Conservation (phyloP, 2,113 vertebrate genomes). For the Indri indri region DNA sequence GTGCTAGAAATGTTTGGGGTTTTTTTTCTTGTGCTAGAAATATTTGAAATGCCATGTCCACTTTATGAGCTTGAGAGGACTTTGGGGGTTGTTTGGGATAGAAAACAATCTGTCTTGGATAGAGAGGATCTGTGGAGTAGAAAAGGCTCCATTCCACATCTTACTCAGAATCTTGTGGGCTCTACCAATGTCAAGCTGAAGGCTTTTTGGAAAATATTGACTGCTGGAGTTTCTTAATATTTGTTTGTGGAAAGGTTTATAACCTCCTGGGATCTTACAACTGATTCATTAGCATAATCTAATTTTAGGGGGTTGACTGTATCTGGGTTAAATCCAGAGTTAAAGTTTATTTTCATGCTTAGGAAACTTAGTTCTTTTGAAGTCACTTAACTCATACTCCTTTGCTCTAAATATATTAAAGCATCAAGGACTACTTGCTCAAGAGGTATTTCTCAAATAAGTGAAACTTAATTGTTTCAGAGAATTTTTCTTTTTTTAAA, state of each 20-base stretch:
- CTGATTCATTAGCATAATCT: background rate
- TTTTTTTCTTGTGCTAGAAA: background rate
- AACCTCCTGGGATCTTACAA: background rate
- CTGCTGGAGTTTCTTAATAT: background rate
- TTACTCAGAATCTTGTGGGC: background rate
- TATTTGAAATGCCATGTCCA: background rate
- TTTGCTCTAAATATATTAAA: background rate
- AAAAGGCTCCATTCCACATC: too few relatives aligned
- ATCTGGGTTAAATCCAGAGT: background rate
- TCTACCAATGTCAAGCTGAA: background rate
- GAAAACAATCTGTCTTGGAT: background rate
- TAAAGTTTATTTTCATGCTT: background rate
- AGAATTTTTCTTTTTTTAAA: background rate
- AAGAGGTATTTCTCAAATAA: background rate
- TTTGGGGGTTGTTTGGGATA: background rate
- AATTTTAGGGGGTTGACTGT: background rate
- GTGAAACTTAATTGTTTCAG: background rate
- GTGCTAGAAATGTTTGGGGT: background rate
- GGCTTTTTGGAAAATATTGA: background rate
- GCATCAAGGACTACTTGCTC: background rate
- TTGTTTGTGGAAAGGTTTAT: background rate
- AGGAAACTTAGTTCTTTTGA: background rate
- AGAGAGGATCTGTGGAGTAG: background rate
- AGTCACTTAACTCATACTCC: background rate
- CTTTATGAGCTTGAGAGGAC: background rate